Conservation (phyloP, 2,113 vertebrate genomes). For the Centropus unirufus region DNA sequence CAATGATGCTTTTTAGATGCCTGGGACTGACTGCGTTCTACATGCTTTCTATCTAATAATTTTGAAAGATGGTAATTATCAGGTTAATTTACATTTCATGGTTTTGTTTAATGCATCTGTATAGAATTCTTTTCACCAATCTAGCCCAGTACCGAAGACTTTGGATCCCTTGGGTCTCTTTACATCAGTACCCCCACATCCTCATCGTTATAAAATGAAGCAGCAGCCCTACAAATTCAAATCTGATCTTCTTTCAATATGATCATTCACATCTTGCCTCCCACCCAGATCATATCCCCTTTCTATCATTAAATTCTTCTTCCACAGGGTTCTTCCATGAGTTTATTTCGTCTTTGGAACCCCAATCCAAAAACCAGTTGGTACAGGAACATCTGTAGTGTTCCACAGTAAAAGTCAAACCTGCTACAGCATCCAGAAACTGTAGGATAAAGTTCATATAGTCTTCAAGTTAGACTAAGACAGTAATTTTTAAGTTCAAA, state of each 20-base stretch:
- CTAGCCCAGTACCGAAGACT: not conserved
- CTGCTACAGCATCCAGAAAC: not conserved
- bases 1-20: not conserved
- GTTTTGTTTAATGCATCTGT: not conserved
- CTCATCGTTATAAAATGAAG: not conserved
- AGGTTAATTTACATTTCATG: not conserved
- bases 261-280: not conserved
- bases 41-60: not conserved
- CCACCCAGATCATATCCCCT: not conserved
- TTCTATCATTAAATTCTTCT: not conserved
- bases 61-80: not conserved
- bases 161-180: not conserved
- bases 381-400: not conserved
- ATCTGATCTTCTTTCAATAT: not conserved
- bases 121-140: not conserved
- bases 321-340: not conserved
- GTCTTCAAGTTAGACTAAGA: not conserved
- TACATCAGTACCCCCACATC: not conserved
- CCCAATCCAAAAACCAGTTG: not conserved
- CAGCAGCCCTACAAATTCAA: not conserved
- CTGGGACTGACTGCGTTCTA: not conserved
- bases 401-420: not conserved
- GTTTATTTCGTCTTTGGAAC: not conserved
- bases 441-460: not conserved
- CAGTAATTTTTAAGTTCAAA: not conserved